These are phyloP conservation scores for Sclerurus mexicanus DNA, from an alignment of 2,113 vertebrate genomes.

Conservation along the genomic window DNA sequence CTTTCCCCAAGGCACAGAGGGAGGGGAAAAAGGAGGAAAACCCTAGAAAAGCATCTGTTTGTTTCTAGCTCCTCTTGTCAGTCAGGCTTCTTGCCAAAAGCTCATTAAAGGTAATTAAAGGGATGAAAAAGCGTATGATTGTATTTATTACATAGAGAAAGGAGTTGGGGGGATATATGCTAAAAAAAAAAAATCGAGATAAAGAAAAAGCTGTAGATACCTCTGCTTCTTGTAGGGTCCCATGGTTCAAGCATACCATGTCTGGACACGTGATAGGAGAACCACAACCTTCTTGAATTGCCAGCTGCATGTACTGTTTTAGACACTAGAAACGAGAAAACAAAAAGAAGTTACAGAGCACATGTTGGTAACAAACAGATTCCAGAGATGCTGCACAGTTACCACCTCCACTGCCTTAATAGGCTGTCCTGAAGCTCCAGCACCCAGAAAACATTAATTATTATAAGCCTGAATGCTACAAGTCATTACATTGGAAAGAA, in stretches of 20 bases:
- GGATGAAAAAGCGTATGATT: neutral
- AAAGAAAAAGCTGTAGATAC: conserved; percentile 68
- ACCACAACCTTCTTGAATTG: conserved; percentile 89
- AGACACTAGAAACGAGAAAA: conserved; percentile 82
- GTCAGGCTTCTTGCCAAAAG: conserved; percentile 28
- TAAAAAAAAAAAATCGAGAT: neutral
- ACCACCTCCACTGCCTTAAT: conserved; percentile 41
- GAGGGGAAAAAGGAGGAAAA: conserved; percentile 1
- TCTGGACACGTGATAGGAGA: conserved; percentile 92
- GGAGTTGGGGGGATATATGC: neutral
- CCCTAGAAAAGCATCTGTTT: conserved; percentile 45
- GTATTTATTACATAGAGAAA: neutral
- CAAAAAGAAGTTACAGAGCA: conserved; percentile 26
- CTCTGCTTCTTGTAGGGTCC: conserved; percentile 88
- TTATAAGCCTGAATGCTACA: conserved; percentile 2
- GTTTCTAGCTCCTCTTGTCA: conserved; percentile 16
- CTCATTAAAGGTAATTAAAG: conserved; percentile 47
- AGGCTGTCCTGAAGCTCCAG: conserved; percentile 45
- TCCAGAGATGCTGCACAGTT: neutral
- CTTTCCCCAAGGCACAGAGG: conserved; percentile 15
- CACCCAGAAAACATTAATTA: conserved; percentile 47
- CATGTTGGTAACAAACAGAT: neutral
- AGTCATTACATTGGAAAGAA: conserved; percentile 66
- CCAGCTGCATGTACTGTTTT: conserved; percentile 87
- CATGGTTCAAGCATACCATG: conserved; percentile 82